phyloP scores from a whole-genome alignment of 2,113 vertebrate species.

The Paradoxurus hermaphroditus region DNA sequence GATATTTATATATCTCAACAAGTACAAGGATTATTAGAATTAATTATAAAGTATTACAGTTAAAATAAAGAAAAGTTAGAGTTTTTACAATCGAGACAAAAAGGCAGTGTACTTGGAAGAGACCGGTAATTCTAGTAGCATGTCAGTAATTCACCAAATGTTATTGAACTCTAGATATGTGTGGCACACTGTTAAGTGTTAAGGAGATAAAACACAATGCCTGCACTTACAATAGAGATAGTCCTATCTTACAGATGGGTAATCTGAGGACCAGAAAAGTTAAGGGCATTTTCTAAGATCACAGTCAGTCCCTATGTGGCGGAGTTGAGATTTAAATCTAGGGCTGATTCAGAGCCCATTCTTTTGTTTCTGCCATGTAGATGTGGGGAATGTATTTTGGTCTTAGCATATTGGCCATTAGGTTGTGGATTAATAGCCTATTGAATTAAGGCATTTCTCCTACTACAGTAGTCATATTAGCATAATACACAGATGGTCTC shows the following conservation, averaged over 20 bases:
- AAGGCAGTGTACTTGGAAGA: not conserved
- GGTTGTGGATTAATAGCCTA: not conserved
- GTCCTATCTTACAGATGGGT: not conserved
- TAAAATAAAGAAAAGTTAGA: not conserved
- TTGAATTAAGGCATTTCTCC: not conserved
- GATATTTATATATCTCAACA: not conserved
- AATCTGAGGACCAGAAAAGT: not conserved
- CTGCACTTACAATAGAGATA: not conserved
- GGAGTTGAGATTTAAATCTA: conserved; percentile 12
- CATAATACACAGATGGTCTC: not conserved
- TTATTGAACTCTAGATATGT: not conserved
- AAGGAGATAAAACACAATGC: not conserved
- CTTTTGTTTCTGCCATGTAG: conserved; percentile 16
- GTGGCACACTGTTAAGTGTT: not conserved
- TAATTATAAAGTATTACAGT: not conserved
- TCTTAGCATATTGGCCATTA: not conserved
- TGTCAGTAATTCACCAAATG: not conserved
- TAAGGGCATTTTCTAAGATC: not conserved
- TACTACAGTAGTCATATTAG: not conserved
- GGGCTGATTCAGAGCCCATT: not conserved
- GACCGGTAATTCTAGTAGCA: not conserved
- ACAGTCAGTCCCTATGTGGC: not conserved
- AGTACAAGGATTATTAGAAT: not conserved
- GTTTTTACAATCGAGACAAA: not conserved
- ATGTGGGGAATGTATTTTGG: conserved; percentile 19